Evolutionary conservation across 2,113 vertebrate genomes (phyloP).

Genomic region (Alligator sinensis): DNA sequence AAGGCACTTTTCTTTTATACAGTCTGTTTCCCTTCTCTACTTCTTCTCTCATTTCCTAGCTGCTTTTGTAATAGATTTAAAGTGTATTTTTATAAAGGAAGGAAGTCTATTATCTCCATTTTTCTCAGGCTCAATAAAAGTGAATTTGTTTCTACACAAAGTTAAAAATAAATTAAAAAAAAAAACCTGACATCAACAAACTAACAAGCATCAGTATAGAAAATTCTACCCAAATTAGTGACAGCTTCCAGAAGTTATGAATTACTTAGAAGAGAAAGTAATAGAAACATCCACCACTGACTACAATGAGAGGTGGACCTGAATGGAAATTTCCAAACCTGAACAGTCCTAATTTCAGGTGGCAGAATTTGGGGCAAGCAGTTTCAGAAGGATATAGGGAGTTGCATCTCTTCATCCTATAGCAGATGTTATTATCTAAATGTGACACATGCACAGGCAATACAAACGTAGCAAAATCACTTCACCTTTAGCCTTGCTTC

Average conservation of each 20-base stretch:
- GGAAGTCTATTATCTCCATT: conserved; percentile 7
- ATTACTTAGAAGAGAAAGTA: neutral
- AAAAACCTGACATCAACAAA: neutral
- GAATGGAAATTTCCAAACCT: neutral
- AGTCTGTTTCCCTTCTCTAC: conserved; percentile 40
- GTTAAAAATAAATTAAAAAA: neutral
- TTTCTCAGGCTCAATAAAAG: conserved; percentile 3
- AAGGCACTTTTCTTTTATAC: conserved; percentile 15
- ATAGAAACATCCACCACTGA: neutral
- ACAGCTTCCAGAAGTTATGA: neutral
- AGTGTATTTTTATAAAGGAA: neutral
- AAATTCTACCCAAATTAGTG: neutral
- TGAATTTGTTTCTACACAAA: conserved; percentile 4
- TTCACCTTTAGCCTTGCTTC: too few species aligned
- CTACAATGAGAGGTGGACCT: neutral
- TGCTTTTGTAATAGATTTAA: conserved; percentile 18
- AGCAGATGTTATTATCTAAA: too few species aligned
- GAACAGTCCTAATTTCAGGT: neutral
- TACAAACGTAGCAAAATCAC: too few species aligned
- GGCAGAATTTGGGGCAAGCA: neutral
- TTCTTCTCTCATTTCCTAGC: conserved; percentile 31
- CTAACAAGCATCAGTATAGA: conserved; percentile 11
- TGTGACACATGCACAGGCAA: too few species aligned
- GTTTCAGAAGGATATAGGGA: too few species aligned
- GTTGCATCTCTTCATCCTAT: too few species aligned